Conservation (phyloP, 2,113 vertebrate species). For the Bucco capensis region DNA sequence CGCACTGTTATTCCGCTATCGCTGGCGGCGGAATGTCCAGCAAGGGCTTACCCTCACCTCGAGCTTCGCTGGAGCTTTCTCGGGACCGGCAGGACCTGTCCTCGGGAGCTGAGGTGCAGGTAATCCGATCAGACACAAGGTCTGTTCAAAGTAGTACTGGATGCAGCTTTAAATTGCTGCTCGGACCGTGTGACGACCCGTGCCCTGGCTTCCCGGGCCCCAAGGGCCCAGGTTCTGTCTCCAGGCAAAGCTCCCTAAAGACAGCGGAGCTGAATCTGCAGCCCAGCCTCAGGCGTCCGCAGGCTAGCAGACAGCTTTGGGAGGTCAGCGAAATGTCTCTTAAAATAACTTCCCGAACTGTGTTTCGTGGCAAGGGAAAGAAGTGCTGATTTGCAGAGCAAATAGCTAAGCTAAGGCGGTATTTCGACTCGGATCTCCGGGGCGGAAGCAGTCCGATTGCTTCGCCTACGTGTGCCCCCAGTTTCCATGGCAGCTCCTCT, state of each 20-base stretch:
- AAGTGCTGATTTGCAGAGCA: not conserved
- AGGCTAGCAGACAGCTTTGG: not conserved
- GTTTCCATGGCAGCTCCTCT: not conserved
- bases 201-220: no score
- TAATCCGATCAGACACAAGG: not conserved
- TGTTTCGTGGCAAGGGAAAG: not conserved
- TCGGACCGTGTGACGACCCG: not conserved
- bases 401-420: not conserved
- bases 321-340: not conserved
- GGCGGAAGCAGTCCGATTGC: not conserved
- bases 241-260: not conserved
- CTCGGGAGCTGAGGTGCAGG: not conserved
- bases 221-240: not conserved
- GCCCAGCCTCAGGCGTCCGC: not conserved
- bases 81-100: not conserved
- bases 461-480: no score
- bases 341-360: not conserved
- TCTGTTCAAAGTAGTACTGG: not conserved
- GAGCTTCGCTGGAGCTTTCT: not conserved
- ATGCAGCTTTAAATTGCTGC: not conserved
- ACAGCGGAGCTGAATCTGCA: no score
- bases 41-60: not conserved
- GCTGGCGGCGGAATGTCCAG: rapidly evolving
- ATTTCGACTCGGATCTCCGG: not conserved
- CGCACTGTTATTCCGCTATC: not conserved